Conservation (phyloP, 2,797 vertebrate genomes). For the Odontamblyopus rebecca region DNA sequence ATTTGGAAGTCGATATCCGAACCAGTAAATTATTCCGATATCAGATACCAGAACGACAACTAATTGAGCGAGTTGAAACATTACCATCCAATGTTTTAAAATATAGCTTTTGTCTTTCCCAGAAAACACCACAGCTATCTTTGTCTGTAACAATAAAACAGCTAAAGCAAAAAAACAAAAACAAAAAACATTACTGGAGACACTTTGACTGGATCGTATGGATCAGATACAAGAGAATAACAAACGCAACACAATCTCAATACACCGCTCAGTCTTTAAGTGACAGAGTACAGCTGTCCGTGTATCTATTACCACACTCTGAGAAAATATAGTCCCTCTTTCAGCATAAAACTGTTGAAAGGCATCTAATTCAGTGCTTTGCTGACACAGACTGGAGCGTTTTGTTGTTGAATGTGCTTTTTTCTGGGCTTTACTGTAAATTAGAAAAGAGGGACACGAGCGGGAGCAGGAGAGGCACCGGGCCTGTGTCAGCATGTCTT, state of each 20-base stretch:
- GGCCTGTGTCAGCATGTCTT: constrained; percentile 9
- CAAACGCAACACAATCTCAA: constrained; percentile 7
- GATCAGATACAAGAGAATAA: constrained; percentile 9
- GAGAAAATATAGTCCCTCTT: constrained; percentile 1
- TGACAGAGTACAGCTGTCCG: background rate
- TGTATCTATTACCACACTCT: constrained; percentile 7
- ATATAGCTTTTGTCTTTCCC: background rate
- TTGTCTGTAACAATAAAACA: constrained; percentile 4
- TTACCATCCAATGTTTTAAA: background rate
- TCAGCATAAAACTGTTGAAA: constrained; percentile 17
- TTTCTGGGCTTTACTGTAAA: constrained; percentile 4
- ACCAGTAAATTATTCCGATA: too few relatives aligned
- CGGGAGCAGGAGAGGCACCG: background rate
- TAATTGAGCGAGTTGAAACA: too few relatives aligned
- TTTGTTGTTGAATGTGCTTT: background rate
- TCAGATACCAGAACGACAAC: too few relatives aligned
- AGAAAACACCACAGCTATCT: constrained; percentile 11
- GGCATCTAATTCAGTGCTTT: constrained; percentile 13
- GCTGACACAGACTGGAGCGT: background rate
- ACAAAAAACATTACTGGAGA: background rate
- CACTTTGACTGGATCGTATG: constrained; percentile 15
- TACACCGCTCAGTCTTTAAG: constrained; percentile 9
- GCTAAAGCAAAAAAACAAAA: constrained; percentile 2
- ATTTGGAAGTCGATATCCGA: too few relatives aligned
- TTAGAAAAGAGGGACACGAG: constrained; percentile 2